These are phyloP conservation scores for Thalassophryne amazonica DNA, from an alignment of 2,797 vertebrate genomes.

Conservation along the genomic window DNA sequence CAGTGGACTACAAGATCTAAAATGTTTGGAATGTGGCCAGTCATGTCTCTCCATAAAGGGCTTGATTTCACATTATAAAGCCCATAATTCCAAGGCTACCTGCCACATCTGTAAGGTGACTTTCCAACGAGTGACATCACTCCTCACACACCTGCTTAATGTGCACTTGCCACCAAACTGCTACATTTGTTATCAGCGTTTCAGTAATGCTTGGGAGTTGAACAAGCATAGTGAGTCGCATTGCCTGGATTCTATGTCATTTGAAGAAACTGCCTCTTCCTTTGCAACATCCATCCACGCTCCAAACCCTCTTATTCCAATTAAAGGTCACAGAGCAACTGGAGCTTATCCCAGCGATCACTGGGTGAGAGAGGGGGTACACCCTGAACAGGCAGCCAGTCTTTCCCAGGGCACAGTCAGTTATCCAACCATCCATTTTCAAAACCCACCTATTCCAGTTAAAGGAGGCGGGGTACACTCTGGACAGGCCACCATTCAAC, in stretches of 20 bases:
- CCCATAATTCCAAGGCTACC: slow-evolving; percentile 38
- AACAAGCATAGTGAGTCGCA: slow-evolving; percentile 55
- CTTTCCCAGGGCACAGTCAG: too few species aligned
- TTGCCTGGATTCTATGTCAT: not conserved
- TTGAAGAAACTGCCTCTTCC: slow-evolving; percentile 3
- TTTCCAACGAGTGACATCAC: slow-evolving; percentile 51
- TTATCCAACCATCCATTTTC: too few species aligned
- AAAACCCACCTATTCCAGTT: too few species aligned
- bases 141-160: slow-evolving; percentile 60
- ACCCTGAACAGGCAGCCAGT: too few species aligned
- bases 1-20: not conserved
- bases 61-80: slow-evolving; percentile 53
- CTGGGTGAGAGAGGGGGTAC: too few species aligned
- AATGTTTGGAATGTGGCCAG: slow-evolving; percentile 68
- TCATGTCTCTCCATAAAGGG: slow-evolving; percentile 17
- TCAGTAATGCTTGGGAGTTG: slow-evolving; percentile 56
- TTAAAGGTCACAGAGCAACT: too few species aligned
- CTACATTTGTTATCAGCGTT: slow-evolving; percentile 33
- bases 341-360: too few species aligned
- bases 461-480: too few species aligned
- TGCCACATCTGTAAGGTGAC: slow-evolving; percentile 63
- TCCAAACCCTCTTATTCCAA: too few species aligned
- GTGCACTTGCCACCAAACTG: slow-evolving; percentile 48
- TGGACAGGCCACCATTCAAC: too few species aligned
- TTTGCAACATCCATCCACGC: not conserved